A percentile compares a stretch with the other conserved stretches of the same genome.
These are phyloP conservation scores for Drosophila sordidula DNA, from an alignment of 2,888 invertebrate species.

Conservation along the genomic window DNA sequence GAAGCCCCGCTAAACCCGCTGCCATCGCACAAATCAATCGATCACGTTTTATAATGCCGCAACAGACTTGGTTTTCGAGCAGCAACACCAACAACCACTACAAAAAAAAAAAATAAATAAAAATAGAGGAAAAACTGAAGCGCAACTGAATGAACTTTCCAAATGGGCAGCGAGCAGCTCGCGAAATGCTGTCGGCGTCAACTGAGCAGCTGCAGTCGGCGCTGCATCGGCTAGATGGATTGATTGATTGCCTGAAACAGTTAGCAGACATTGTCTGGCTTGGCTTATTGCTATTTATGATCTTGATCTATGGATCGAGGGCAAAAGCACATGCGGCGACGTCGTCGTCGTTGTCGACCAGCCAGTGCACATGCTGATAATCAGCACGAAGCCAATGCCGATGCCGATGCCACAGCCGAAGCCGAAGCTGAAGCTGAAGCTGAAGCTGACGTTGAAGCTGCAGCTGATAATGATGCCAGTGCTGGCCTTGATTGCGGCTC, in stretches of 20 bases:
- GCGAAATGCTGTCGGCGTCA: conserved; percentile 59
- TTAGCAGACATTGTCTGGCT: conserved; percentile 81
- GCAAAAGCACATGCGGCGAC: conserved; percentile 79
- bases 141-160: conserved; percentile 80
- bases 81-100: conserved; percentile 9
- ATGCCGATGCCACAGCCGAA: conserved; percentile 40
- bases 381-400: conserved; percentile 63
- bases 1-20: conserved; percentile 38
- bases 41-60: conserved; percentile 81
- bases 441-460: conserved; percentile 17
- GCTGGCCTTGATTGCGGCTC: conserved; percentile 61
- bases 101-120: conserved; percentile 24
- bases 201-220: conserved; percentile 42
- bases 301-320: conserved; percentile 84
- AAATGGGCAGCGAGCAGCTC: conserved; percentile 65
- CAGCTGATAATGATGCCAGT: conserved; percentile 62
- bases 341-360: conserved; percentile 53
- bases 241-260: conserved; percentile 84
- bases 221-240: conserved; percentile 70
- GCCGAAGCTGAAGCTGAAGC: conserved; percentile 21
- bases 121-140: conserved; percentile 51
- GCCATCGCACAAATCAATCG: conserved; percentile 83
- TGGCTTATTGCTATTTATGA: conserved; percentile 84
- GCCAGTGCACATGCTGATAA: conserved; percentile 77
- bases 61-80: conserved; percentile 32